These are phyloP conservation scores for Chrysomallon squamiferum DNA, from an alignment of 1,140 invertebrate species.

Conservation along the genomic window DNA sequence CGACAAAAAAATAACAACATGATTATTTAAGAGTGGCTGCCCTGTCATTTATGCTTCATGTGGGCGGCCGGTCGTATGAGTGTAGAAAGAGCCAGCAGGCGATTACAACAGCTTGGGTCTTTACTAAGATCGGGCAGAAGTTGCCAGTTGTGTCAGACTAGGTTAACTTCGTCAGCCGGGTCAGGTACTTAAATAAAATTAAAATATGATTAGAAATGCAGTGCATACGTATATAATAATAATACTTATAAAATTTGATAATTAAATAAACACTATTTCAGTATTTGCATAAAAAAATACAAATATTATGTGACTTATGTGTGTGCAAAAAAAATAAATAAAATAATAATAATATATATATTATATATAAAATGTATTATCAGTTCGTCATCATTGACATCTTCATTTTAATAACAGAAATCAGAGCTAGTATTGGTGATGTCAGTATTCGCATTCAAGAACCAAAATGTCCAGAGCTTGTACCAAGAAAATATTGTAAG, in stretches of 20 bases:
- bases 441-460: conserved; percentile 33
- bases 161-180: conserved; percentile 7
- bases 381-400: neutral
- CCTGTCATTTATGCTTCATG: conserved; percentile 4
- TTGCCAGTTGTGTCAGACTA: conserved; percentile 5
- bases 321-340: neutral
- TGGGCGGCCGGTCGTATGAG: conserved; percentile 16
- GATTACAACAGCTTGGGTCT: conserved; percentile 13
- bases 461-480: conserved; percentile 71
- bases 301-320: neutral
- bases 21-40: neutral
- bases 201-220: neutral
- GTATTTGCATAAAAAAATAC: neutral
- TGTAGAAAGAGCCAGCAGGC: conserved; percentile 12
- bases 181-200: neutral
- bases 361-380: neutral
- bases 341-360: neutral
- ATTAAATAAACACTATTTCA: neutral
- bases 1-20: neutral
- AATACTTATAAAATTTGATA: neutral
- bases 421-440: conserved; percentile 48
- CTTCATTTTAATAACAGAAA: conserved; percentile 7
- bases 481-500: conserved; percentile 85
- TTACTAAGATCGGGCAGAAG: conserved; percentile 6
- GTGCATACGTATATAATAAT: neutral